These are phyloP conservation scores for Pitangus sulphuratus DNA, from an alignment of 2,797 vertebrate genomes.

Conservation along the genomic window DNA sequence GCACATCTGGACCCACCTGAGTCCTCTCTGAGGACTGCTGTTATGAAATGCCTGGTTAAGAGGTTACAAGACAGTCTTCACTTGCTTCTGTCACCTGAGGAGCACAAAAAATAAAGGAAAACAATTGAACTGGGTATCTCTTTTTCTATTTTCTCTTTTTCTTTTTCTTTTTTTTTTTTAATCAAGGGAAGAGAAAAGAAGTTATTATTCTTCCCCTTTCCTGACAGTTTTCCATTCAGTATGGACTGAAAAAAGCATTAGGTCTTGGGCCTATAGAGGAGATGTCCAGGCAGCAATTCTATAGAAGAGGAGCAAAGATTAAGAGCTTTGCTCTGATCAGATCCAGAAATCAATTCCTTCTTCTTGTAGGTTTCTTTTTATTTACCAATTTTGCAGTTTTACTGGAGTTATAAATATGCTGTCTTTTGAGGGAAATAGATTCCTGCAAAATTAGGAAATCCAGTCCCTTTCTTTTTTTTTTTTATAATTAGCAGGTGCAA, in stretches of 20 bases:
- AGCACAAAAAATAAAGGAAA: not conserved
- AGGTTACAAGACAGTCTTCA: not conserved
- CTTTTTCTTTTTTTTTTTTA: not conserved
- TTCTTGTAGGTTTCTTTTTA: not conserved
- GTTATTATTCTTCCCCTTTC: not conserved
- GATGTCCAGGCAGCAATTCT: not conserved
- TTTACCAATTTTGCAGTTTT: not conserved
- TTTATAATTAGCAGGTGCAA: constrained; percentile 12
- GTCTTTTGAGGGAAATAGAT: not conserved
- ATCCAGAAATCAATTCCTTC: constrained; percentile 38
- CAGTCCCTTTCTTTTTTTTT: not conserved
- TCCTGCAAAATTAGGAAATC: constrained; percentile 43
- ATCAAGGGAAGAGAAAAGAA: not conserved
- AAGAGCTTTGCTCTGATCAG: constrained; percentile 8
- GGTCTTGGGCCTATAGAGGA: not conserved
- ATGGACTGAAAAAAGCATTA: not conserved
- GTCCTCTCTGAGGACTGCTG: not conserved
- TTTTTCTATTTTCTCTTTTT: not conserved
- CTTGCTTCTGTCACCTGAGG: not conserved
- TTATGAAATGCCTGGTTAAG: not conserved
- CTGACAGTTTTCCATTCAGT: not conserved
- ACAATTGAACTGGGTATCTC: not conserved
- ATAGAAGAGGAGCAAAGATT: constrained; percentile 33
- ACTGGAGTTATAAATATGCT: not conserved
- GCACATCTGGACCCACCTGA: not conserved